Conservation (phyloP, 2,797 vertebrate genomes). For the Buphagus erythrorhynchus region DNA sequence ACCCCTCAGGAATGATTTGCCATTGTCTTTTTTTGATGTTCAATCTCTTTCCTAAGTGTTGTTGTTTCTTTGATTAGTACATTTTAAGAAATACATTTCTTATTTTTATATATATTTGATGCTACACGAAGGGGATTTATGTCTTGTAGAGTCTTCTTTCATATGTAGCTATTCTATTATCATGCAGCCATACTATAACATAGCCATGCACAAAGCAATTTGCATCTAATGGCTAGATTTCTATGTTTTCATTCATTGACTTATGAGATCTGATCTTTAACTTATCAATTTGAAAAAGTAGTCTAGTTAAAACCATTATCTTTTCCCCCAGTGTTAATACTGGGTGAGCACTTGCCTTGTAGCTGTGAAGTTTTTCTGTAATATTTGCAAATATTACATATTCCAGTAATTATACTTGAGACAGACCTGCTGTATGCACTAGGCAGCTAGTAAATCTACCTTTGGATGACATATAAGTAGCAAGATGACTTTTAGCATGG, state of each 20-base stretch:
- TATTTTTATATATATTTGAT: not conserved
- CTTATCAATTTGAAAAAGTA: not conserved
- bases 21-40: not conserved
- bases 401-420: not conserved
- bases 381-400: not conserved
- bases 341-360: not conserved
- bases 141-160: not conserved
- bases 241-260: not conserved
- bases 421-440: not conserved
- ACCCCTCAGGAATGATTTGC: not conserved
- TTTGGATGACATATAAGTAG: not conserved
- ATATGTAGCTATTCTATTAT: not conserved
- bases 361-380: not conserved
- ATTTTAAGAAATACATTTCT: not conserved
- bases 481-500: not conserved
- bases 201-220: not conserved
- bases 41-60: not conserved
- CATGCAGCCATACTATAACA: not conserved
- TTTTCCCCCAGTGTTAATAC: accelerated
- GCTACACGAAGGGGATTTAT: not conserved
- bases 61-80: not conserved
- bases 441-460: not conserved
- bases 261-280: not conserved
- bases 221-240: not conserved
- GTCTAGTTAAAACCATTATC: not conserved